These are phyloP conservation scores for Addax nasomaculatus DNA, from an alignment of 2,113 vertebrate species.

Conservation along the genomic window DNA sequence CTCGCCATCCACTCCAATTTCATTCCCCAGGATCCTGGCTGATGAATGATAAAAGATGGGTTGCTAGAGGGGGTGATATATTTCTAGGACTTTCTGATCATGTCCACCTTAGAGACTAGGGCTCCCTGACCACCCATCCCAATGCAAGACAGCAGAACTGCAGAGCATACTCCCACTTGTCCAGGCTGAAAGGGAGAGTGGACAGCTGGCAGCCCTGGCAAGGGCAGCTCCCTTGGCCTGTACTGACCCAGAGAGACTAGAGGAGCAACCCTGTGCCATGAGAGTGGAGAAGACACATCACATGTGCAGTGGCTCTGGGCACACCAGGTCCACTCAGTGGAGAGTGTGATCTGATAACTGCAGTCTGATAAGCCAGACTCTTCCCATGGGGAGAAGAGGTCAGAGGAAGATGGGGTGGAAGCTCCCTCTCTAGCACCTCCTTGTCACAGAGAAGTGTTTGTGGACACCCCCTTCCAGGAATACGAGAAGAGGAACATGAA, in stretches of 20 bases:
- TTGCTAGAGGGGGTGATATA: background rate
- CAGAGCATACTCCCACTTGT: background rate
- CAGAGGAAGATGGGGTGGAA: too few species aligned
- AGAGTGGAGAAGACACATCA: background rate
- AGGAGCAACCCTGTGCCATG: background rate
- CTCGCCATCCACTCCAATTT: background rate
- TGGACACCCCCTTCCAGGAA: background rate
- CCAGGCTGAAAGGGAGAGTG: background rate
- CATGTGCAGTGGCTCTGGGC: fast-evolving
- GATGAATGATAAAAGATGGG: background rate
- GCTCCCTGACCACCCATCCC: background rate
- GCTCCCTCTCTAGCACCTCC: background rate
- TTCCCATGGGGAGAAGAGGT: background rate
- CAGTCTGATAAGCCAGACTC: background rate
- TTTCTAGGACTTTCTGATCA: background rate
- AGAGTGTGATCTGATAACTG: background rate
- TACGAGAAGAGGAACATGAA: background rate
- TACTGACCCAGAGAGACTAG: background rate
- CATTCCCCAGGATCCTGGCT: background rate
- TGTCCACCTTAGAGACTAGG: background rate
- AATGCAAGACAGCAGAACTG: background rate
- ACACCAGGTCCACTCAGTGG: background rate
- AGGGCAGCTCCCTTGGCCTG: background rate
- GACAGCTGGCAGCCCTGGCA: background rate
- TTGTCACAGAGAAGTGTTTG: background rate